Evolutionary conservation across 2,113 vertebrate genomes (phyloP).

Genomic region (Aix galericulata): DNA sequence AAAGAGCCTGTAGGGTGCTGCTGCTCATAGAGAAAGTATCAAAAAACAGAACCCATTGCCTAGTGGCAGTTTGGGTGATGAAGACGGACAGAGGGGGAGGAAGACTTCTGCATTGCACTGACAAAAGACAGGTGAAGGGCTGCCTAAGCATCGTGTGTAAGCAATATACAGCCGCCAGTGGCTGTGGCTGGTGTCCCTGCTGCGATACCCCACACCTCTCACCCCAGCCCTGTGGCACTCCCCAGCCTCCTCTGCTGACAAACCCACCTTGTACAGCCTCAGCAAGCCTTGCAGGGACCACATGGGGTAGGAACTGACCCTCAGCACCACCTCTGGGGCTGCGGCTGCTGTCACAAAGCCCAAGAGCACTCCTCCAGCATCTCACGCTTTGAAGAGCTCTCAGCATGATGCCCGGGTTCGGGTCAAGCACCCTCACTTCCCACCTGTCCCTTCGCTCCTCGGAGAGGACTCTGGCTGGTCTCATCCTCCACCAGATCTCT

Average conservation of each 20-base stretch:
- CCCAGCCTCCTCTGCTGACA: neutral
- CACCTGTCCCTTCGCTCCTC: neutral
- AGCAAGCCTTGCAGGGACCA: neutral
- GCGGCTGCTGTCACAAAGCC: neutral
- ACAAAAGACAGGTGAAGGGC: neutral
- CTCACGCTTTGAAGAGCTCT: conserved; percentile 19
- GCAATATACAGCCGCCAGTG: neutral
- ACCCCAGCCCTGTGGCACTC: rapidly evolving
- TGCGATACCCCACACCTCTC: neutral
- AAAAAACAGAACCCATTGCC: neutral
- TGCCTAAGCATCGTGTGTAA: neutral
- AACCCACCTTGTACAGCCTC: neutral
- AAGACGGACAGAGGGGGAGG: neutral
- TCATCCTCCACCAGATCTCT: neutral
- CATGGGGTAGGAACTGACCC: neutral
- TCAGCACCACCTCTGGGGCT: neutral
- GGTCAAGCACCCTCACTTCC: conserved; percentile 3
- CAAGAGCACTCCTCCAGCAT: neutral
- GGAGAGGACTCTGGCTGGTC: neutral
- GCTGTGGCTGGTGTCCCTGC: rapidly evolving
- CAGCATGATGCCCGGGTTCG: rapidly evolving
- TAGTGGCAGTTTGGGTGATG: neutral
- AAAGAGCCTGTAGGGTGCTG: neutral
- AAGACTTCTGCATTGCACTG: neutral
- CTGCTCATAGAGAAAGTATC: no score